Base-by-base conservation (phyloP, 1,140 invertebrate species). In the Bombus waltoni region DNA sequence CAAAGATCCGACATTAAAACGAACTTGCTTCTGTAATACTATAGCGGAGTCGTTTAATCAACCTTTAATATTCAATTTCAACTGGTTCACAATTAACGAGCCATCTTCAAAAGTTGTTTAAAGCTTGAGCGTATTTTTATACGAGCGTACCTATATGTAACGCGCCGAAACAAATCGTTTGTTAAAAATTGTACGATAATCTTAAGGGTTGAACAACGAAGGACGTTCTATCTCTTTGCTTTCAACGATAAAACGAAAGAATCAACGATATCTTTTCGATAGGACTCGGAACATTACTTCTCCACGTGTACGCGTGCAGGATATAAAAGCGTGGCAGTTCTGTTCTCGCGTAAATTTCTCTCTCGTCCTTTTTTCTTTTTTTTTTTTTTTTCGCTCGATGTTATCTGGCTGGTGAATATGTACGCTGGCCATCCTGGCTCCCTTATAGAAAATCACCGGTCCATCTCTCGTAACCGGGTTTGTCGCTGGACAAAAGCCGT, bases 401-500 rank as follows among this genome's bases (percentile, higher is more conserved):
- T 73, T 86, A 86, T 86, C 71, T n/a, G n/a, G 1, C n/a, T 22
- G 22, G 38, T 47, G 81, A 82, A 86, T 74, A 86, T 81, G 83
- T 53, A 81, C 62, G 78, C 44, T 25, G 68, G 62, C n/a, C 44
- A 53, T 85, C 47, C 47, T 47, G 62, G 59, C 22, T 76, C 53
- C 59, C 71, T 81, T 75, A 42, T 76, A 89, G 59, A 87, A 82
- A 90, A 87, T 90, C 74, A 66, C 68, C 42, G 57, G 70, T 35
- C 65, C 77, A 66, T 76, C 75, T 80, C 85, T 68, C 44, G 82
- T 79, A 78, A 84, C 47, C 74, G 83, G 28, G 77, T 76, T 81
- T 44, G 77, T 80, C 68, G 77, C 66, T 76, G 90, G 88, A 94
- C 93, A 94, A 94, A 94, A 94, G 88, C 66, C 53, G 87, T 76